Conservation (phyloP, 2,113 vertebrate species). For the Podarcis muralis region DNA sequence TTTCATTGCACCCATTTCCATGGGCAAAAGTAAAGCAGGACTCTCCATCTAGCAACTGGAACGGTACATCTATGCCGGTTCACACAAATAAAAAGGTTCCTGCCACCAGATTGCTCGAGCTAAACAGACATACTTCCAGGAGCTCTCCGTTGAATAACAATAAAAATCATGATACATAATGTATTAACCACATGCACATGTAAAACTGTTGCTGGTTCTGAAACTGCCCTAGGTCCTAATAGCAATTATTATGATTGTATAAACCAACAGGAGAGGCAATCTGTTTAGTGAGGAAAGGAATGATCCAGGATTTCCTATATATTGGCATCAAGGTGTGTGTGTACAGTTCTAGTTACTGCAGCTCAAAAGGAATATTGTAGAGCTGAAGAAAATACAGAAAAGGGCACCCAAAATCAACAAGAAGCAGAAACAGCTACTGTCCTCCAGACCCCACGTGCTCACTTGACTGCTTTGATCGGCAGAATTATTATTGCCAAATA, state of each 20-base stretch:
- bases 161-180: not conserved
- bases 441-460: too few species aligned
- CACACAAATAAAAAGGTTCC: not conserved
- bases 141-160: not conserved
- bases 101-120: not conserved
- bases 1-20: not conserved
- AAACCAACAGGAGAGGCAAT: not conserved
- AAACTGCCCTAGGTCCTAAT: not conserved
- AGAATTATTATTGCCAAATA: too few species aligned
- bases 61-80: not conserved
- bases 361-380: not conserved
- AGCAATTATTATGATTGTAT: not conserved
- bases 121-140: slow-evolving; percentile 1
- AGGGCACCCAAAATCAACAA: too few species aligned
- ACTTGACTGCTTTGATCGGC: too few species aligned
- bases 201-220: not conserved
- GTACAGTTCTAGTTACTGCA: not conserved
- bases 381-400: not conserved
- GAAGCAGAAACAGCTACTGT: too few species aligned
- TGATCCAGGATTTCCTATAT: not conserved
- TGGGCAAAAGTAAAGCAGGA: not conserved
- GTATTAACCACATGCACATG: not conserved
- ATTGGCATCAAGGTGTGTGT: not conserved
- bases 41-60: not conserved
- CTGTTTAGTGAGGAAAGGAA: not conserved